Evolutionary conservation across 2,113 vertebrate genomes (phyloP).

Genomic region (Megalops atlanticus): DNA sequence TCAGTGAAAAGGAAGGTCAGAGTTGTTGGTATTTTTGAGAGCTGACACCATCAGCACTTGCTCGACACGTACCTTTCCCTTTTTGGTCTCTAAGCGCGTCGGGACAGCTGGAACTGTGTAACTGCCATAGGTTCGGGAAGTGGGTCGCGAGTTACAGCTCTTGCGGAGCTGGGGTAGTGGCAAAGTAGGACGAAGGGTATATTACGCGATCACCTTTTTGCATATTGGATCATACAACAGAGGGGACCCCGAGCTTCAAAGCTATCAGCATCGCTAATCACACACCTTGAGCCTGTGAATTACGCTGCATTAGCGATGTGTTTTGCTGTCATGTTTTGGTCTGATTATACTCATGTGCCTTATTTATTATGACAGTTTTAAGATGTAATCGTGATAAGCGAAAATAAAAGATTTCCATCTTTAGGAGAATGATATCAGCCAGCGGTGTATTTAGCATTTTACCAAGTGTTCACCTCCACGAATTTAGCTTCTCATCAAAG

Average conservation of each 20-base stretch:
- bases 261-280: background rate
- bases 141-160: slow-evolving; percentile 29
- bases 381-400: too few species aligned
- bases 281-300: background rate
- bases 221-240: slow-evolving; percentile 1
- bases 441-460: too few species aligned
- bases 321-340: background rate
- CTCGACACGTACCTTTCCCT: slow-evolving; percentile 70
- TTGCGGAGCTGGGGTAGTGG: slow-evolving; percentile 19
- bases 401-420: too few species aligned
- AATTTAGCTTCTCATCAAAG: too few species aligned
- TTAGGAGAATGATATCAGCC: too few species aligned
- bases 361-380: too few species aligned
- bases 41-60: slow-evolving; percentile 45
- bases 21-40: slow-evolving; percentile 79
- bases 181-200: slow-evolving; percentile 29
- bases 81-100: slow-evolving; percentile 63
- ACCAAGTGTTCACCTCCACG: too few species aligned
- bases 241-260: background rate
- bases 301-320: background rate
- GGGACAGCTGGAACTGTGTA: slow-evolving; percentile 17
- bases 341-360: too few species aligned
- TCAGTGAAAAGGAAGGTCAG: slow-evolving; percentile 72
- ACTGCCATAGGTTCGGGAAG: slow-evolving; percentile 18
- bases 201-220: background rate